These are phyloP conservation scores for Dolichomitus sp. DNA, from an alignment of 2,888 invertebrate species.

Conservation along the genomic window DNA sequence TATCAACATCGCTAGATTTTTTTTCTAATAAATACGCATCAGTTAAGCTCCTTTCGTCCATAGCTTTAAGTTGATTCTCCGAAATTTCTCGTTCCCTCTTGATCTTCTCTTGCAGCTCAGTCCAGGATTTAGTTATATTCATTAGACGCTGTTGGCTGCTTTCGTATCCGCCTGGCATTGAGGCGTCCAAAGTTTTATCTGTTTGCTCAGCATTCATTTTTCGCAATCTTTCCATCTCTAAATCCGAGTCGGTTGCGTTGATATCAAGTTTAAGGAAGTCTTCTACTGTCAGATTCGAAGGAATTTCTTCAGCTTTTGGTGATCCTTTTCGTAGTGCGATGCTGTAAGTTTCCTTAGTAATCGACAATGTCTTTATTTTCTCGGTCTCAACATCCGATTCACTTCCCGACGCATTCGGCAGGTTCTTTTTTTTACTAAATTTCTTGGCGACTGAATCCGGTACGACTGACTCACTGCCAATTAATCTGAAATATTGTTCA, in stretches of 20 bases:
- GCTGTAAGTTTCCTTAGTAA: constrained; percentile 13
- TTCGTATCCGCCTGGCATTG: constrained; percentile 29
- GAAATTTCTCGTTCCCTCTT: constrained; percentile 70
- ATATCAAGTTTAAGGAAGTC: constrained; percentile 60
- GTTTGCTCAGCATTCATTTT: constrained; percentile 7
- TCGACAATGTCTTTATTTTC: constrained; percentile 41
- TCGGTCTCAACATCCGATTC: constrained; percentile 66
- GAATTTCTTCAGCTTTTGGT: constrained; percentile 15
- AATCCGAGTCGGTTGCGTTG: constrained; percentile 41
- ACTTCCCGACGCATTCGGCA: constrained; percentile 49
- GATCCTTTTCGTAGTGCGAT: constrained; percentile 32
- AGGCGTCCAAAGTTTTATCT: constrained; percentile 21
- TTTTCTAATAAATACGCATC: constrained; percentile 39
- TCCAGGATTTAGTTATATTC: constrained; percentile 70
- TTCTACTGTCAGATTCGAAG: constrained; percentile 5
- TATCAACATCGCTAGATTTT: constrained; percentile 24
- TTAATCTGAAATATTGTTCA: constrained; percentile 70
- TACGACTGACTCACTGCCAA: constrained; percentile 52
- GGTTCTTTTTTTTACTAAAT: constrained; percentile 39
- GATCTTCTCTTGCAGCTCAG: constrained; percentile 69
- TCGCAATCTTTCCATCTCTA: constrained; percentile 43
- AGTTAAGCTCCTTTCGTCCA: constrained; percentile 40
- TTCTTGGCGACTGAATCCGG: constrained; percentile 24
- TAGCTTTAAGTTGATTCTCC: constrained; percentile 64
- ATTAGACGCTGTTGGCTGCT: constrained; percentile 60